Conservation (phyloP, 2,888 invertebrate species). For the Caenorhabditis sp. region DNA sequence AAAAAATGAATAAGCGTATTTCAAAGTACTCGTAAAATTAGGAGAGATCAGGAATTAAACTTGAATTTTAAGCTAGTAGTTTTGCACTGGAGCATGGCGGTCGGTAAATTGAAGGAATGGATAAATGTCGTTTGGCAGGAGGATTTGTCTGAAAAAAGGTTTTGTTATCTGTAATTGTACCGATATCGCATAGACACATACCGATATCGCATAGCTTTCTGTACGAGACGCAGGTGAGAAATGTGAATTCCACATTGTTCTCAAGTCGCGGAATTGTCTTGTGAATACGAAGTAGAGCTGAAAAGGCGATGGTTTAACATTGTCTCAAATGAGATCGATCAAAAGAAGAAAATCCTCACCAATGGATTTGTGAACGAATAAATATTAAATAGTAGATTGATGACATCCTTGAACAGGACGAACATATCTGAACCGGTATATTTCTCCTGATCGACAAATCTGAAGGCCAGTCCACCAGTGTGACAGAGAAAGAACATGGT, state of each 20-base stretch:
- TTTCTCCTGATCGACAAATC: conserved; percentile 60
- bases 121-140: conserved; percentile 15
- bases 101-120: conserved; percentile 35
- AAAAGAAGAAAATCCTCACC: conserved; percentile 36
- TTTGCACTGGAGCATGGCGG: conserved; percentile 35
- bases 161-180: background rate
- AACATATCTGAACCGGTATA: conserved; percentile 54
- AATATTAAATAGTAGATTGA: conserved; percentile 69
- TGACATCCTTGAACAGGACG: conserved; percentile 65
- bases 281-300: conserved; percentile 70
- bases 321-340: too few species aligned
- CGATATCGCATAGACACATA: conserved; percentile 7
- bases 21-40: background rate
- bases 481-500: conserved; percentile 68
- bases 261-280: conserved; percentile 68
- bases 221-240: conserved; percentile 37
- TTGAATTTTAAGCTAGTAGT: conserved; percentile 16
- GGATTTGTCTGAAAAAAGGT: background rate
- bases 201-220: conserved; percentile 38
- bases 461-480: conserved; percentile 67
- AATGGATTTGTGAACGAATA: conserved; percentile 69
- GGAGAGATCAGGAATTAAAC: background rate
- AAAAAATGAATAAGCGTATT: background rate
- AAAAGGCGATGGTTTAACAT: too few species aligned
- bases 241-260: conserved; percentile 47